Evolutionary conservation across 2,113 vertebrate genomes (phyloP).

Genomic region (Istiophorus platypterus): DNA sequence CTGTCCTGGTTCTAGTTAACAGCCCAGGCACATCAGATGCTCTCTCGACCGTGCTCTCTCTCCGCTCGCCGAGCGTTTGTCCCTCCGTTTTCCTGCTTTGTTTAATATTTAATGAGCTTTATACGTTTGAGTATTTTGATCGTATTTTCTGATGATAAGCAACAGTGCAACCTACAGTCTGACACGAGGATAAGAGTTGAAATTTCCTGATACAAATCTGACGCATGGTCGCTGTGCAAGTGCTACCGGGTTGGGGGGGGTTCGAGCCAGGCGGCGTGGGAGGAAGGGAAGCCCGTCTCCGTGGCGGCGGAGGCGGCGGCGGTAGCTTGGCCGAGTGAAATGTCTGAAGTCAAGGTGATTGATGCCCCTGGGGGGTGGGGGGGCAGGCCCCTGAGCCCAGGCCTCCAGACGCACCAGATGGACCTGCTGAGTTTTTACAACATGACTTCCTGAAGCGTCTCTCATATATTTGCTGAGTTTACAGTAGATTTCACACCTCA

Average conservation of each 20-base stretch:
- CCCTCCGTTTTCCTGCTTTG: neutral
- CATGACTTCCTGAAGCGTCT: constrained; percentile 25
- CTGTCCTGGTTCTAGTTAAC: constrained; percentile 46
- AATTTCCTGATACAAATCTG: too few species aligned
- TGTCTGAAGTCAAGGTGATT: constrained; percentile 58
- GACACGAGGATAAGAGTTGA: too few species aligned
- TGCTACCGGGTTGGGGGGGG: too few species aligned
- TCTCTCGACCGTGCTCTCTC: neutral
- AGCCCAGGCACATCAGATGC: constrained; percentile 32
- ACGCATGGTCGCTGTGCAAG: too few species aligned
- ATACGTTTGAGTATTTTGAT: neutral
- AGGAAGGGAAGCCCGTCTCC: constrained; percentile 17
- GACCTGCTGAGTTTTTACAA: constrained; percentile 61
- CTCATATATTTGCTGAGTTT: constrained; percentile 19
- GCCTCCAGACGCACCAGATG: constrained; percentile 52
- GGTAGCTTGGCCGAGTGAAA: constrained; percentile 36
- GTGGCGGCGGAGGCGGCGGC: constrained; percentile 9
- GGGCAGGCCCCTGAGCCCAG: constrained; percentile 44
- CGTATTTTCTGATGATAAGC: neutral
- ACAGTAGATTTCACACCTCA: constrained; percentile 8
- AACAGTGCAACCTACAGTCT: neutral
- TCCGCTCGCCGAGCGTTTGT: neutral
- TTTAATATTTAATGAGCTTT: neutral
- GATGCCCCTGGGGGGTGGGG: too few species aligned
- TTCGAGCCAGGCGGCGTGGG: too few species aligned